A percentile compares a stretch with the other conserved stretches of the same genome.
Evolutionary conservation across 2,888 invertebrate genomes (phyloP).

Genomic region (Andrena bucephala): DNA sequence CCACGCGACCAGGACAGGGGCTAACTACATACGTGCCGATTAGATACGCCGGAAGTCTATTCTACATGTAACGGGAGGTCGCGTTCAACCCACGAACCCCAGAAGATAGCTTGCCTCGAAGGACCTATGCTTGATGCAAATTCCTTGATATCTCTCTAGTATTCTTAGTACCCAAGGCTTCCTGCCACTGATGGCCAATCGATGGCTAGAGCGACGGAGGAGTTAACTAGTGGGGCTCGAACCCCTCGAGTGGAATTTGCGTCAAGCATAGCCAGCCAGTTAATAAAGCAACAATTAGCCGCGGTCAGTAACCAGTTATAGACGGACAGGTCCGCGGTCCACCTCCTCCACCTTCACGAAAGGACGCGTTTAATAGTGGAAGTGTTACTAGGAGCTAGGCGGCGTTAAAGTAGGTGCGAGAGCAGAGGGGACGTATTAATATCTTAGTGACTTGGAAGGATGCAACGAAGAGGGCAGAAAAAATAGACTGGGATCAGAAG

Average conservation of each 20-base stretch:
- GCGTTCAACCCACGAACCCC: constrained; percentile 21
- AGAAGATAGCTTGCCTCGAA: constrained; percentile 4
- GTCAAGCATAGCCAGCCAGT: constrained; percentile 21
- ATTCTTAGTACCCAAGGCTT: not conserved
- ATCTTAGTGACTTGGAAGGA: constrained; percentile 20
- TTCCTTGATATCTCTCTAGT: not conserved
- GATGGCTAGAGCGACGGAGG: no score
- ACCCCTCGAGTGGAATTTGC: not conserved
- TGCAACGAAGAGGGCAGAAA: constrained; percentile 34
- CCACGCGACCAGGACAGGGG: constrained; percentile 20
- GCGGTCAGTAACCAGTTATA: constrained; percentile 11
- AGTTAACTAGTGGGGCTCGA: no score
- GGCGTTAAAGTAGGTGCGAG: constrained; percentile 40
- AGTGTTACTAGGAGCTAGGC: constrained; percentile 9
- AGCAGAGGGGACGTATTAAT: constrained; percentile 20
- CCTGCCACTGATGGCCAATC: no score
- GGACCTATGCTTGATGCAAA: constrained; percentile 1
- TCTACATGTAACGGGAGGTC: constrained; percentile 8
- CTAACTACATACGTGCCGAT: constrained; percentile 24
- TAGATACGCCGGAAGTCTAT: not conserved
- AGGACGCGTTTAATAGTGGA: constrained; percentile 32
- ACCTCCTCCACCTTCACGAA: constrained; percentile 67
- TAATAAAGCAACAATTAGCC: constrained; percentile 41
- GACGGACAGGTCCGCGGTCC: constrained; percentile 45
- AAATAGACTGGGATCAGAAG: constrained; percentile 21